phyloP scores from a whole-genome alignment of 2,888 invertebrate genomes.

The Eugnorisma glareosa region DNA sequence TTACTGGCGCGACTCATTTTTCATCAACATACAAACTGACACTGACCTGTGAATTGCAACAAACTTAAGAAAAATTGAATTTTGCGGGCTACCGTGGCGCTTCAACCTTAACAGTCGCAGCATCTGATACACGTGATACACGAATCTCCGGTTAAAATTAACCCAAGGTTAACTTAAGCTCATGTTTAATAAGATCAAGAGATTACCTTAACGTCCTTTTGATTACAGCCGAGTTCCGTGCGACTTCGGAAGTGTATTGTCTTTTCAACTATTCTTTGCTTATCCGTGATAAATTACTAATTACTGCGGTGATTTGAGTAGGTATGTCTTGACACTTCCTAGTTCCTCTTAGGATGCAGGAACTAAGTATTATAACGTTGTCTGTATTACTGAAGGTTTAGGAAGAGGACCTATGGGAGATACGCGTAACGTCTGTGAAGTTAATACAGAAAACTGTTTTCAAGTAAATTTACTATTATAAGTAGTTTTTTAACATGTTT shows the following conservation, averaged over 20 bases:
- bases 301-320: slow-evolving; percentile 28
- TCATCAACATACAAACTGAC: too few relatives aligned
- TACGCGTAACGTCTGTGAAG: not conserved
- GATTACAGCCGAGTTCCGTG: slow-evolving; percentile 56
- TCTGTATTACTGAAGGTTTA: not conserved
- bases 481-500: not conserved
- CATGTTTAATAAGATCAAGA: slow-evolving; percentile 34
- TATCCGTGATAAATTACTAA: slow-evolving; percentile 48
- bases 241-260: slow-evolving; percentile 64
- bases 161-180: slow-evolving; percentile 42
- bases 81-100: too few relatives aligned
- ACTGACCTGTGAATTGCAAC: too few relatives aligned
- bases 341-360: slow-evolving; percentile 1
- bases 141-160: slow-evolving; percentile 27
- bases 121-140: not conserved
- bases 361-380: not conserved
- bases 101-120: not conserved
- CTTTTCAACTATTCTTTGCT: slow-evolving; percentile 33
- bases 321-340: slow-evolving; percentile 33
- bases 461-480: too few relatives aligned
- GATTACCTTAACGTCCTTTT: slow-evolving; percentile 42
- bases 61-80: too few relatives aligned
- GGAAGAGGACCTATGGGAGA: not conserved
- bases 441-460: not conserved
- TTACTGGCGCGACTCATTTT: too few relatives aligned